A percentile compares a stretch with the other conserved stretches of the same genome.
These are phyloP conservation scores for Sussaba pulchella DNA, from an alignment of 2,888 invertebrate species.

Conservation along the genomic window DNA sequence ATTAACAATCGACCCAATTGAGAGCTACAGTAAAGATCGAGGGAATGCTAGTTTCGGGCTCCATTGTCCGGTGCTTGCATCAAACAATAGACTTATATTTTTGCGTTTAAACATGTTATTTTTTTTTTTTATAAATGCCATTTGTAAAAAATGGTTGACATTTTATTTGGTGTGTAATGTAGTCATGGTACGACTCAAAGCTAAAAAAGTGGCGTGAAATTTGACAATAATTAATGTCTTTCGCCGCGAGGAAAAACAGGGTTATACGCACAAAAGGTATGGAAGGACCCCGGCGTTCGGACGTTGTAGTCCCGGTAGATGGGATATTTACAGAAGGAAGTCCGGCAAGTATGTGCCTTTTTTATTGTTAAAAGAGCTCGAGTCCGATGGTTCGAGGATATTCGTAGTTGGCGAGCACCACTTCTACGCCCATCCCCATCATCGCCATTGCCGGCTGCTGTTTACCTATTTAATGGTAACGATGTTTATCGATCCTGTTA, in stretches of 20 bases:
- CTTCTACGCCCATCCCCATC: constrained; percentile 49
- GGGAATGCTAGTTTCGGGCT: no score
- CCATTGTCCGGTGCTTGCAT: no score
- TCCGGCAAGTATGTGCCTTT: constrained; percentile 23
- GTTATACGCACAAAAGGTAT: not conserved
- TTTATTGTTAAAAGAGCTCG: constrained; percentile 76
- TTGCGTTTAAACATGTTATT: no score
- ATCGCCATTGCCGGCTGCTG: constrained; percentile 59
- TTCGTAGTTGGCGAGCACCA: constrained; percentile 74
- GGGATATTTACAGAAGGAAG: constrained; percentile 10
- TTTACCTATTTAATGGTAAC: constrained; percentile 80
- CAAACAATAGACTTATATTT: no score
- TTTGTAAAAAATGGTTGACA: no score
- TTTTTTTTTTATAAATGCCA: no score
- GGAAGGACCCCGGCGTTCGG: constrained; percentile 10
- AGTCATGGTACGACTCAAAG: no score
- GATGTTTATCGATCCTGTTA: constrained; percentile 83
- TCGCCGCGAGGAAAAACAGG: not conserved
- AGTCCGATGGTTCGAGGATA: constrained; percentile 35
- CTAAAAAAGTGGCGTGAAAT: no score
- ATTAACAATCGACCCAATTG: constrained; percentile 1
- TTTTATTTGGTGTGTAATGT: no score
- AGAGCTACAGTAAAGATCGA: not conserved
- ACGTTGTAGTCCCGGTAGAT: constrained; percentile 15
- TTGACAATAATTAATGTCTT: no score